phyloP scores from a whole-genome alignment of 2,797 vertebrate genomes.

The Menidia menidia region DNA sequence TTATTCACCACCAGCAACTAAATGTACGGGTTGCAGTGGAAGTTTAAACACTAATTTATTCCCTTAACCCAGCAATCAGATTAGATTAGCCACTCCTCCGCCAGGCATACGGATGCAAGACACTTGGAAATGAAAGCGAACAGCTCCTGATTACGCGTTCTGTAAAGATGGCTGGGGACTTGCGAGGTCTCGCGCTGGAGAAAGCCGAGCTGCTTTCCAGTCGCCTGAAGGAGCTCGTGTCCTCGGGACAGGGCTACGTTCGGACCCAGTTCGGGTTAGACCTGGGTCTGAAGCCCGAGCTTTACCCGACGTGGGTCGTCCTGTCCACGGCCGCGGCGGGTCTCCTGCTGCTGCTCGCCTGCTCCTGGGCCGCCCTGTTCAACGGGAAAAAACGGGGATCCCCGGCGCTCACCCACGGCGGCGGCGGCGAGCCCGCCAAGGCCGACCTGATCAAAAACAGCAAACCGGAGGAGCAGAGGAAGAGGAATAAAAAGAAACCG shows the following conservation, averaged over 20 bases:
- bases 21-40: background rate
- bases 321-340: slow-evolving; percentile 80
- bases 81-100: slow-evolving; percentile 72
- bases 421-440: slow-evolving; percentile 50
- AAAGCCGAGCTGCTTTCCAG: slow-evolving; percentile 88
- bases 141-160: slow-evolving; percentile 39
- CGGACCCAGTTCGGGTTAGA: slow-evolving; percentile 87
- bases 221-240: slow-evolving; percentile 86
- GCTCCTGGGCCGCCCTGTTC: slow-evolving; percentile 75
- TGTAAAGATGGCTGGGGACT: slow-evolving; percentile 84
- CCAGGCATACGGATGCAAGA: slow-evolving; percentile 53
- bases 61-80: slow-evolving; percentile 6
- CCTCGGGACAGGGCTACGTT: slow-evolving; percentile 85
- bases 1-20: background rate
- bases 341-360: slow-evolving; percentile 79
- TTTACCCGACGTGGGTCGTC: slow-evolving; percentile 88
- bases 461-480: slow-evolving; percentile 88
- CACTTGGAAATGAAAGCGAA: slow-evolving; percentile 50
- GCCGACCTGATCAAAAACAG: slow-evolving; percentile 56
- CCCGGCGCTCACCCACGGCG: slow-evolving; percentile 36
- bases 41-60: slow-evolving; percentile 6
- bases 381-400: slow-evolving; percentile 70
- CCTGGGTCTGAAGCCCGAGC: slow-evolving; percentile 88
- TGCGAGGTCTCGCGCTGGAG: slow-evolving; percentile 83
- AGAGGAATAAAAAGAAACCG: slow-evolving; percentile 88